Percentiles rank a stretch among this genome's conserved stretches.
These are phyloP conservation scores for Omphaloscelis lunosa DNA, from an alignment of 2,888 invertebrate genomes.

Conservation along the genomic window DNA sequence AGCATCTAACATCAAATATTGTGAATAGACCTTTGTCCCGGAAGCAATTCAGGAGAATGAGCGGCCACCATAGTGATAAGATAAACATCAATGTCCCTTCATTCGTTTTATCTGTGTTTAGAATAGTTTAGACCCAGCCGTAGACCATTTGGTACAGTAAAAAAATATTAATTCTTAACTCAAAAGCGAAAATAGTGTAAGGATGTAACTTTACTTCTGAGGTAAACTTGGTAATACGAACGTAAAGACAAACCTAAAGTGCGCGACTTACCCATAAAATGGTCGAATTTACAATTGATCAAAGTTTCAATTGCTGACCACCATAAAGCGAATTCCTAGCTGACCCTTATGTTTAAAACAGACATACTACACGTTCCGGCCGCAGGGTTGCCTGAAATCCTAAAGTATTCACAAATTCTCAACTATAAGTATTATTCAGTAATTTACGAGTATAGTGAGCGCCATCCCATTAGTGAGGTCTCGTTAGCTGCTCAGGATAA, in stretches of 20 bases:
- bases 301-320: conserved; percentile 3
- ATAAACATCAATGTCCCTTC: not conserved
- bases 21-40: not conserved
- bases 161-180: not conserved
- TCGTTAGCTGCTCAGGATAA: not conserved
- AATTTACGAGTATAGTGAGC: not conserved
- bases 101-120: not conserved
- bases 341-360: conserved; percentile 56
- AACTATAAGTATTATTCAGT: conserved; percentile 72
- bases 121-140: not conserved
- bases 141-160: not conserved
- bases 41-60: not conserved
- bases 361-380: not conserved
- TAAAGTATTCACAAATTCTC: conserved; percentile 47
- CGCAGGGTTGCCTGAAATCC: conserved; percentile 17
- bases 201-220: too few relatives aligned
- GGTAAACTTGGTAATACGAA: too few relatives aligned
- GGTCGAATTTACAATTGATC: not conserved
- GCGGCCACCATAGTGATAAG: not conserved
- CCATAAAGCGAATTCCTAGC: conserved; percentile 1
- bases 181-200: too few relatives aligned
- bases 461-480: not conserved
- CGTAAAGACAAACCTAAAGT: not conserved
- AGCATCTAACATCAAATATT: conserved; percentile 40
- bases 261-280: not conserved